These are phyloP conservation scores for Ectropis crepuscularia DNA, from an alignment of 2,888 invertebrate species.

Conservation along the genomic window DNA sequence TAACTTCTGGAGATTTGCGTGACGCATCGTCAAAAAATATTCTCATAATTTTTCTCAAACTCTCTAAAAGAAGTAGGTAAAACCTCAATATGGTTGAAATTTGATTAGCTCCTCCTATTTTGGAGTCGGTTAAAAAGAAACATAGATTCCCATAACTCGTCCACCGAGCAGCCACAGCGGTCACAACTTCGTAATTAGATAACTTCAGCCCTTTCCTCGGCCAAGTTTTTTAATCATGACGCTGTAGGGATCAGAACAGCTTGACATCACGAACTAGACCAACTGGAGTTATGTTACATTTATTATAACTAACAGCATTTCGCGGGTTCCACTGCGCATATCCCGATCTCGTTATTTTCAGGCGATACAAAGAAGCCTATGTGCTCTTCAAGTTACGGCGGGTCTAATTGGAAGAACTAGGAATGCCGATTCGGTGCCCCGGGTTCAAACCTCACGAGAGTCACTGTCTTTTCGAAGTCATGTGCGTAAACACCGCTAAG, in stretches of 20 bases:
- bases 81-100: not conserved
- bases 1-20: no score
- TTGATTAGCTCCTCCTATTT: not conserved
- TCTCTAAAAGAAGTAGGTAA: not conserved
- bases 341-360: no score
- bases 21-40: no score
- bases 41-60: no score
- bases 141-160: not conserved
- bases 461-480: no score
- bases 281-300: not conserved
- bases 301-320: not conserved
- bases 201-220: conserved; percentile 42
- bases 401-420: no score
- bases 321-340: no score
- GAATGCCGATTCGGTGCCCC: no score
- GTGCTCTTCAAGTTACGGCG: no score
- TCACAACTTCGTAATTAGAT: conserved; percentile 44
- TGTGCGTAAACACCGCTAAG: no score
- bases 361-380: no score
- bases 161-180: not conserved
- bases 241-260: conserved; percentile 9
- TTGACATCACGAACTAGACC: not conserved
- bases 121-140: not conserved
- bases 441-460: no score
- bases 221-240: conserved; percentile 50